Base-by-base conservation (phyloP, 2,797 vertebrate species). In the Sebastes cheni region DNA sequence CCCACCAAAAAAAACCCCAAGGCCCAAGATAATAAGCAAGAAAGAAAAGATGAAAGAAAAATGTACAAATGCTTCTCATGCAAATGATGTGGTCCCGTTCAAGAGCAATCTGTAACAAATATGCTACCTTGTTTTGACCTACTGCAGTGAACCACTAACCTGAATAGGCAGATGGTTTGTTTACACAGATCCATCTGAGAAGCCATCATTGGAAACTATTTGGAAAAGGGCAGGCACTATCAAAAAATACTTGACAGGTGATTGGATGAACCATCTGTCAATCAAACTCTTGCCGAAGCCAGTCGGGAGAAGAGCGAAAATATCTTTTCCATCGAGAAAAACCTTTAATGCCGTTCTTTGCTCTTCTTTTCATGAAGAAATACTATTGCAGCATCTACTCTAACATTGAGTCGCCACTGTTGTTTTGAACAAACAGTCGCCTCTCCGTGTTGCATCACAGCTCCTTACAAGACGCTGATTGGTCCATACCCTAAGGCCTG, bases 1-100 rank as follows among this genome's bases (percentile, higher is more conserved):
- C 5, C 75, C 20, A 67, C 11, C n/a, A 68, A 66, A 67, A 34
- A 67, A 34, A 80, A 59, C 4, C 5, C 9, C 14, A 67, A 67
- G 65, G 56, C 6, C 71, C 18, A 69, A 25, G 68, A 67, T 67
- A 76, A 67, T 34, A 54, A 67, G 42, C 30, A 56, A 36, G 20
- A 77, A 39, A 77, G 14, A 61, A 36, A 60, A 75, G 62, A 67
- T 76, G 61, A 76, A 66, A 85, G 76, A 76, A 60, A 78, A 72
- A 50, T n/a, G 2, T 27, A 67, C 25, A 62, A 62, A 52, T 71
- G 20, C 6, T 55, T 34, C 30, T 82, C 34, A 32, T 71, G 39
- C 29, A 55, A 68, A 80, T 70, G 11, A 39, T 39, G 32, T 2
- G 5, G 23, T 8, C 34, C 23, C 9, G n/a, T 67, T 52, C n/a